phyloP scores from a whole-genome alignment of 2,797 vertebrate species.

The Lophius americanus region DNA sequence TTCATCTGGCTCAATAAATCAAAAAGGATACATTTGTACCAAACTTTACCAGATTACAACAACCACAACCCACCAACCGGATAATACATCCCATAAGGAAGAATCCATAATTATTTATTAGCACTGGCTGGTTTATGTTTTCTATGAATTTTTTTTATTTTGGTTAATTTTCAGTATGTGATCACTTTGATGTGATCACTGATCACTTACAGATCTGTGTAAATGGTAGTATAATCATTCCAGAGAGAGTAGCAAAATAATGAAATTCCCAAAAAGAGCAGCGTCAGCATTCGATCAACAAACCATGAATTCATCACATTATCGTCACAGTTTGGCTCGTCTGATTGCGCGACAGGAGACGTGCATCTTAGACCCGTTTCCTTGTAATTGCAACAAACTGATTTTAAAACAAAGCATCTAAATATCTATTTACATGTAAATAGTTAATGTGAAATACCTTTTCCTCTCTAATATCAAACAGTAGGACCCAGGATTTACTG shows the following conservation, averaged over 20 bases:
- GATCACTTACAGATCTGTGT: conserved; percentile 43
- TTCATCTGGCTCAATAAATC: conserved; percentile 2
- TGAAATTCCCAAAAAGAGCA: conserved; percentile 49
- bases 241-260: conserved; percentile 41
- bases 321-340: conserved; percentile 36
- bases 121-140: conserved; percentile 27
- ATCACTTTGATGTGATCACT: too few species aligned
- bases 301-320: conserved; percentile 59
- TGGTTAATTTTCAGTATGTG: conserved; percentile 45
- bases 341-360: conserved; percentile 23
- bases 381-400: conserved; percentile 24
- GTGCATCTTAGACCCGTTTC: conserved; percentile 37
- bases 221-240: conserved; percentile 61
- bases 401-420: background rate
- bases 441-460: conserved; percentile 18
- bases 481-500: background rate
- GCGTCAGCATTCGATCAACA: conserved; percentile 56
- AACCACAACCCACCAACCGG: conserved; percentile 45
- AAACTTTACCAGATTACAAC: conserved; percentile 38
- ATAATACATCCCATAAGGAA: conserved; percentile 43
- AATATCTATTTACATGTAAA: conserved; percentile 6
- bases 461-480: conserved; percentile 8
- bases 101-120: conserved; percentile 66
- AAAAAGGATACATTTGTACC: conserved; percentile 10
- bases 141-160: conserved; percentile 64